Evolutionary conservation across 2,888 invertebrate genomes (phyloP).

Genomic region (Pasiphila rectangulata): DNA sequence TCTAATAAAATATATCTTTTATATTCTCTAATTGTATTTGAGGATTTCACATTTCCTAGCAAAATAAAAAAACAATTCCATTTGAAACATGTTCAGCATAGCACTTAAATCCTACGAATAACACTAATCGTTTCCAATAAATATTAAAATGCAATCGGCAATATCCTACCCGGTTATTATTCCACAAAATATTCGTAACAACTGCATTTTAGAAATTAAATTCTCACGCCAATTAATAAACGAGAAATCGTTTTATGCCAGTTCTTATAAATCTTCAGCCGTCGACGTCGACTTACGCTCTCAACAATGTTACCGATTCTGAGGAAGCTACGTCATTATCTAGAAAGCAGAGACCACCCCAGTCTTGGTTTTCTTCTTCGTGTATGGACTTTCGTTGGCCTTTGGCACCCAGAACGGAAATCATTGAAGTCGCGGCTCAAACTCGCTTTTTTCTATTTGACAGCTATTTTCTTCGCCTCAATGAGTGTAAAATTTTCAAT

Average conservation of each 20-base stretch:
- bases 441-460: conserved; percentile 42
- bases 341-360: conserved; percentile 51
- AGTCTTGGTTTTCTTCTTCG: conserved; percentile 54
- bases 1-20: too few species aligned
- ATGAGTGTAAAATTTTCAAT: conserved; percentile 53
- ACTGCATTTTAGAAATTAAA: conserved; percentile 40
- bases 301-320: conserved; percentile 23
- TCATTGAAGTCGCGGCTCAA: conserved; percentile 39
- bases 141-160: conserved; percentile 43
- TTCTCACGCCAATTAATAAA: conserved; percentile 44
- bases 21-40: too few species aligned
- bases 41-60: too few species aligned
- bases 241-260: conserved; percentile 13
- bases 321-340: conserved; percentile 16
- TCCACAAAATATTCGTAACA: conserved; percentile 42
- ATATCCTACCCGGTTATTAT: conserved; percentile 47
- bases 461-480: conserved; percentile 47
- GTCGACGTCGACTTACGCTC: neutral
- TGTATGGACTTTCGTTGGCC: conserved; percentile 43
- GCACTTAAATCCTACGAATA: conserved; percentile 37
- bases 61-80: too few species aligned
- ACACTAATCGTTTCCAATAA: conserved; percentile 35
- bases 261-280: neutral
- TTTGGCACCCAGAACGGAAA: conserved; percentile 48
- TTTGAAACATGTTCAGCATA: conserved; percentile 18